Percentiles rank a stretch among this genome's conserved stretches.
Conservation (phyloP, 2,113 vertebrate genomes). For the Scolopax mira region DNA sequence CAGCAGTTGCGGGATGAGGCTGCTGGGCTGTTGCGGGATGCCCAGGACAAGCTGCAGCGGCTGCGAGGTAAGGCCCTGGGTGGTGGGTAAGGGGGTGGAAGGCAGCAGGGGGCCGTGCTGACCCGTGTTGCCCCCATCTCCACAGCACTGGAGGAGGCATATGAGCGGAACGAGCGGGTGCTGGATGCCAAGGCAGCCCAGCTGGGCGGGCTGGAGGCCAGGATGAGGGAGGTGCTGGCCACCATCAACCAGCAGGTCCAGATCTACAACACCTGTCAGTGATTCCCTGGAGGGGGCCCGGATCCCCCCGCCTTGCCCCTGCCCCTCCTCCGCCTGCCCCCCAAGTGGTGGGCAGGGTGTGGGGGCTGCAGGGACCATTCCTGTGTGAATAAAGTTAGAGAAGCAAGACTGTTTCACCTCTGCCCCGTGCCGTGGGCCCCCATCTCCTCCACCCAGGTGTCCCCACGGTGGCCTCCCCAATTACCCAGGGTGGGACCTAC, state of each 20-base stretch:
- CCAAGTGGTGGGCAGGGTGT: rapidly evolving
- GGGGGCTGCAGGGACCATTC: background rate
- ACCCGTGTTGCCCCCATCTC: background rate
- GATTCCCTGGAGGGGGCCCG: background rate
- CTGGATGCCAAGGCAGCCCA: conserved; percentile 90
- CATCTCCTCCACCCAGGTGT: rapidly evolving
- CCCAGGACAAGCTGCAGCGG: conserved; percentile 86
- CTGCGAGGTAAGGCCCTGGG: conserved; percentile 80
- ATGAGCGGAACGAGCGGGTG: conserved; percentile 87
- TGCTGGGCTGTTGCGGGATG: conserved; percentile 80
- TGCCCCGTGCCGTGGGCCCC: background rate
- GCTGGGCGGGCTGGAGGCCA: conserved; percentile 92
- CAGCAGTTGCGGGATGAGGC: conserved; percentile 89
- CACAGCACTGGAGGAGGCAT: conserved; percentile 87
- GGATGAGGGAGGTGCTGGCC: conserved; percentile 88
- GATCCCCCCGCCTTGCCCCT: no score
- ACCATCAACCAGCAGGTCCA: conserved; percentile 96
- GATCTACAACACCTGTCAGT: conserved; percentile 98
- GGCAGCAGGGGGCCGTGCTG: rapidly evolving
- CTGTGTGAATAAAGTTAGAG: conserved; percentile 19
- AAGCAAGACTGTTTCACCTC: background rate
- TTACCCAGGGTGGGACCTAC: background rate
- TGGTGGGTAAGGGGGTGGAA: rapidly evolving
- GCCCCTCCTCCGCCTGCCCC: background rate
- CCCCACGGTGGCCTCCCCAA: background rate